Evolutionary conservation across 2,113 vertebrate species (phyloP), one percentile per base, ranked within the genome.

Genomic region (Apodemus sylvaticus): DNA sequence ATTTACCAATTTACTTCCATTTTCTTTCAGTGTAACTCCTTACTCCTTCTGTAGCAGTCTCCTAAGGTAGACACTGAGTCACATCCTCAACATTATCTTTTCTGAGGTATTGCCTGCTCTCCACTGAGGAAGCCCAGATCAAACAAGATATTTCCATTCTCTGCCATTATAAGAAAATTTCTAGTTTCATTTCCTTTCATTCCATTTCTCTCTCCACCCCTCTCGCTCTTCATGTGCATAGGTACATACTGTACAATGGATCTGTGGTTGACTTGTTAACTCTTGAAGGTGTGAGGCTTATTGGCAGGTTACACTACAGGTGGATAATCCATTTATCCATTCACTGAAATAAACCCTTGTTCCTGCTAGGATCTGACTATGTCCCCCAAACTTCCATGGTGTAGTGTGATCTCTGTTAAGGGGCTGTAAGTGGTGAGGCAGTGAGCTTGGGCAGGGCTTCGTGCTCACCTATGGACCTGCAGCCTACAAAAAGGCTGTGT

Each of bases 151-250:
- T 36, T 45, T 36, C 31, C 31, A 24, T 68, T 36, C 31, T 68
- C 62, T 86, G n/a, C 26, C 45, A 22, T 5, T 12, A 5, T 86
- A 62, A 66, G 29, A 45, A 16, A 19, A 48, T 48, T 64, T 68
- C 29, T 64, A 42, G 7, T 17, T 85, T 42, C 81, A 3, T 24
- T 22, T 70, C 68, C 64, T n/a, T 42, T 17, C 22, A 20, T n/a
- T 24, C 19, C 74, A 4, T 4, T 5, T 17, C 76, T 4, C 16
- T 31, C 7, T 13, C 5, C 0, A 3, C 3, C 22, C 4, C 10
- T 29, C 5, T 4, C 24, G 4, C 16, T 34, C 3, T 36, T 31
- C 17, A 11, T 12, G 17, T 51, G 26, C 31, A 79, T 34, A 3
- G 9, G 31, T 36, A 4, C 66, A 68, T 36, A 12, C 34, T 22